phyloP scores from a whole-genome alignment of 2,888 invertebrate species.

The Ennomos fuscantarius region DNA sequence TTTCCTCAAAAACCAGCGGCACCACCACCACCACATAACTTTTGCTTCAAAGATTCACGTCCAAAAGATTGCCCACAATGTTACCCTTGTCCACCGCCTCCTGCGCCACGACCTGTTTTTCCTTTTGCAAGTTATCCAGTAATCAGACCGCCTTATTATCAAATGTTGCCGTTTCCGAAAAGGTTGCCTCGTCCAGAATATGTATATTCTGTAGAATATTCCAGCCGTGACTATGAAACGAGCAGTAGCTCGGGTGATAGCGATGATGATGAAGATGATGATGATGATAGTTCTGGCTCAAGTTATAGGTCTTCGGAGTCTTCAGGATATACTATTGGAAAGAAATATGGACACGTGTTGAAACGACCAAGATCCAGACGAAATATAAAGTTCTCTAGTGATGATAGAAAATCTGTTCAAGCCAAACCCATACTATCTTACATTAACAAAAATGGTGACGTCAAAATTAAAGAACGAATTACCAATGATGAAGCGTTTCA shows the following conservation, averaged over 20 bases:
- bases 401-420: not conserved
- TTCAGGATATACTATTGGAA: not conserved
- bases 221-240: not conserved
- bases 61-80: conserved; percentile 4
- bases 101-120: not conserved
- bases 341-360: conserved; percentile 9
- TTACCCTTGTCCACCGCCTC: not conserved
- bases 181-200: no score
- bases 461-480: not conserved
- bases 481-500: conserved; percentile 5
- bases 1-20: not conserved
- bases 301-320: not conserved
- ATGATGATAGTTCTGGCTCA: not conserved
- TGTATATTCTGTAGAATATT: not conserved
- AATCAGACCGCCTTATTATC: conserved; percentile 6
- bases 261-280: not conserved
- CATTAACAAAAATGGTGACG: not conserved
- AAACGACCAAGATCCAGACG: conserved; percentile 13
- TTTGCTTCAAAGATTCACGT: conserved; percentile 2
- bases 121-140: conserved; percentile 5
- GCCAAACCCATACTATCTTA: conserved; percentile 6
- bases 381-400: not conserved
- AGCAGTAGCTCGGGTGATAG: not conserved
- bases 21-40: not conserved
- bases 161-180: conserved; percentile 11